Evolutionary conservation across 2,888 invertebrate genomes (phyloP).

Genomic region (Elmis aenea): DNA sequence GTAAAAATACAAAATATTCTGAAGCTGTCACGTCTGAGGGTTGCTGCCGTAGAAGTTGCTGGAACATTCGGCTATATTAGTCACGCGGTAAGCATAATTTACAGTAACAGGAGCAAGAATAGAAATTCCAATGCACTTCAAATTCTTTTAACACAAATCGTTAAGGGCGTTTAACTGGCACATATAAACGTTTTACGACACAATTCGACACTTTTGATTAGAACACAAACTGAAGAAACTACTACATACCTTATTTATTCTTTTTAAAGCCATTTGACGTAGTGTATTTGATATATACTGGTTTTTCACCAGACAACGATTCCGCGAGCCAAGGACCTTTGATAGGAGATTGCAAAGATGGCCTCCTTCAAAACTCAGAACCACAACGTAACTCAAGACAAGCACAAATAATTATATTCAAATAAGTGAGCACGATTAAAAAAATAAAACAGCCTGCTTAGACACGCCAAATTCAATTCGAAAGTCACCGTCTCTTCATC

Average conservation of each 20-base stretch:
- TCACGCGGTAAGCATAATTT: no score
- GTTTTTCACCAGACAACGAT: slow-evolving; percentile 77
- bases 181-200: slow-evolving; percentile 27
- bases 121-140: slow-evolving; percentile 60
- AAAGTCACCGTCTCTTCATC: no score
- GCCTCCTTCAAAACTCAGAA: slow-evolving; percentile 75
- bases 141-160: slow-evolving; percentile 60
- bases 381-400: slow-evolving; percentile 64
- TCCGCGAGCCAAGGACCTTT: slow-evolving; percentile 79
- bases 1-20: slow-evolving; percentile 11
- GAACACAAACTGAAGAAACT: slow-evolving; percentile 31
- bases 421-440: slow-evolving; percentile 20
- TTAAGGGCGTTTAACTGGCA: slow-evolving; percentile 51
- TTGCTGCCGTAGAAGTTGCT: no score
- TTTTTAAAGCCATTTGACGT: slow-evolving; percentile 91
- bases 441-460: slow-evolving; percentile 21
- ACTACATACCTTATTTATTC: slow-evolving; percentile 90
- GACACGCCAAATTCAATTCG: slow-evolving; percentile 4
- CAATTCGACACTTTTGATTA: slow-evolving; percentile 24
- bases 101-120: slow-evolving; percentile 34
- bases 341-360: slow-evolving; percentile 83
- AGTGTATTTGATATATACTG: slow-evolving; percentile 65
- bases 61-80: no score
- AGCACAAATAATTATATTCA: slow-evolving; percentile 24
- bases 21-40: no score